These are phyloP conservation scores for Anthonomus grandis DNA, from an alignment of 1,140 invertebrate species.

Conservation along the genomic window DNA sequence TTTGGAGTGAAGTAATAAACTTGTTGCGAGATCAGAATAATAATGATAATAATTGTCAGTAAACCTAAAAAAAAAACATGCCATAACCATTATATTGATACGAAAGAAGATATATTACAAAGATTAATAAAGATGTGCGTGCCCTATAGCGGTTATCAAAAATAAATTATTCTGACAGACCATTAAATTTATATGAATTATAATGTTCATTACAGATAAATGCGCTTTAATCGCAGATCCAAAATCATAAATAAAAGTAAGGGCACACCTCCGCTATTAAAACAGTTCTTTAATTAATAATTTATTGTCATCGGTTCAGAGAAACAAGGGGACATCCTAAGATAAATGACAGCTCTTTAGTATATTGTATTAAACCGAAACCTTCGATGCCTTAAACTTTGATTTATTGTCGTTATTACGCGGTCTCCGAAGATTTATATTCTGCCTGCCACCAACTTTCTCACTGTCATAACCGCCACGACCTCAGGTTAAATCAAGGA, in stretches of 20 bases:
- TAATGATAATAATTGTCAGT: no score
- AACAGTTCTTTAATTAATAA: conserved; percentile 28
- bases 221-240: conserved; percentile 1
- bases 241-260: conserved; percentile 22
- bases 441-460: conserved; percentile 17
- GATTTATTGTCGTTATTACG: conserved; percentile 32
- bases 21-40: no score
- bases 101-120: not conserved
- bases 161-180: conserved; percentile 11
- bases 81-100: not conserved
- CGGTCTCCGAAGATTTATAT: conserved; percentile 27
- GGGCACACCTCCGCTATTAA: conserved; percentile 19
- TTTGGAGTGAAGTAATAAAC: no score
- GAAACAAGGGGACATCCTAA: conserved; percentile 19
- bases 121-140: not conserved
- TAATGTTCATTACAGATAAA: conserved; percentile 7
- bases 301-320: conserved; percentile 23
- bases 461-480: conserved; percentile 22
- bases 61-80: no score
- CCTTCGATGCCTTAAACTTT: conserved; percentile 29
- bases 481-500: not conserved
- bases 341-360: conserved; percentile 28
- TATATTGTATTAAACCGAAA: conserved; percentile 28
- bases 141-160: not conserved
- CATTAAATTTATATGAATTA: conserved; percentile 15